Base-by-base conservation (phyloP, 2,888 invertebrate genomes). In the Drosophila borborema region DNA sequence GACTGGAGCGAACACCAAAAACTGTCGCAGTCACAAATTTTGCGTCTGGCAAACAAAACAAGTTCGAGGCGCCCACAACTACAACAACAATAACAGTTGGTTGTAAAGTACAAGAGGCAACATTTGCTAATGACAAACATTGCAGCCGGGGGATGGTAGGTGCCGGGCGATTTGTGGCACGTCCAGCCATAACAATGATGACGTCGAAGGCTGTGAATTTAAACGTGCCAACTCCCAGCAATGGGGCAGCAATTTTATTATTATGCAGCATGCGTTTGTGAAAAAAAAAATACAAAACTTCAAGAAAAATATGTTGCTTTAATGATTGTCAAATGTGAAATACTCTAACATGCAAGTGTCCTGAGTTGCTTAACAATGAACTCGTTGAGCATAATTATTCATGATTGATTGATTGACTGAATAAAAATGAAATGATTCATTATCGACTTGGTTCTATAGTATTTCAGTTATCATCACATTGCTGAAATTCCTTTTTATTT, bases 51-150 rank as follows among this genome's bases (percentile, higher is more conserved):
- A 65, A 69, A 75, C 81, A 34, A 72, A 74, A 71, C 84, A 74
- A 75, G 64, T 65, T 64, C 63, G 71, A 74, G 75, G 76, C 76
- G 77, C 64, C 71, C 68, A 63, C 73, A 81, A 66, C 66, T 73
- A 70, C 59, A 48, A 49, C 70, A 80, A 54, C 70, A 88, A 72
- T 59, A 68, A 66, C 58, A 80, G 20, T 80, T 67, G 81, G 81
- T 74, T 76, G 89, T 86, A 86, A 90, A 86, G 79, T 86, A 84
- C 74, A 86, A 89, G 86, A 76, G 90, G 90, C 87, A 86, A 89
- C 86, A 86, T 86, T 86, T 86, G 90, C 85, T 86, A 86, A 88
- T 90, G 87, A 90, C 90, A 89, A 89, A 89, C 90, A 87, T 74
- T 72, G 79, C 56, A 61, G 53, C 64, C 3, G 45, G 41, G 20